phyloP scores from a whole-genome alignment of 2,797 vertebrate species.

The Acridotheres tristis region DNA sequence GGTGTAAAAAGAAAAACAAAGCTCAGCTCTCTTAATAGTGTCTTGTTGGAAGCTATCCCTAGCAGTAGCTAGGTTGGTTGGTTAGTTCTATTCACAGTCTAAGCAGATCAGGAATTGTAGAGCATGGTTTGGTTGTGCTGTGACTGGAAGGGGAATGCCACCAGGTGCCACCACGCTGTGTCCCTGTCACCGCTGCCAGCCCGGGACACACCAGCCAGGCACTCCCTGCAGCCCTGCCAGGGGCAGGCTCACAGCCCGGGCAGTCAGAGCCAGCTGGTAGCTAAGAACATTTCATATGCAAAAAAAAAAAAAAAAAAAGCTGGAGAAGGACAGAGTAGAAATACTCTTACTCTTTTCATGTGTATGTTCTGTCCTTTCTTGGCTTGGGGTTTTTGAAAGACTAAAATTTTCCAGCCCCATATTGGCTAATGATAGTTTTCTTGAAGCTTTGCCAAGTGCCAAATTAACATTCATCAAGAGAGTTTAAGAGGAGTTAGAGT shows the following conservation, averaged over 20 bases:
- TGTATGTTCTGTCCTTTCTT: background rate
- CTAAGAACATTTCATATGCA: background rate
- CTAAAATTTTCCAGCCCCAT: conserved; percentile 19
- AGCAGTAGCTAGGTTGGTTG: background rate
- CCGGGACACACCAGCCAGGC: accelerated
- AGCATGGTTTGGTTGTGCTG: background rate
- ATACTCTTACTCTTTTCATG: background rate
- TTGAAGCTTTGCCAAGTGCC: background rate
- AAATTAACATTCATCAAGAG: conserved; percentile 1
- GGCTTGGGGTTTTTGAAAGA: background rate
- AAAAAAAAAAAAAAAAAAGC: background rate
- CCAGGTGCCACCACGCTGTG: accelerated
- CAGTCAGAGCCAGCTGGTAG: background rate
- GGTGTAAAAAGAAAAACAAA: background rate
- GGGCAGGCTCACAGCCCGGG: background rate
- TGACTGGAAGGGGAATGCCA: background rate
- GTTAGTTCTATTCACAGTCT: background rate
- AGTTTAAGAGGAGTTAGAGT: conserved; percentile 10
- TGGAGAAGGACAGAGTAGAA: background rate
- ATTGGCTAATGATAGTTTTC: conserved; percentile 9
- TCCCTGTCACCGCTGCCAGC: background rate
- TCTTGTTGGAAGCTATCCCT: background rate
- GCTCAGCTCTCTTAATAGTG: background rate
- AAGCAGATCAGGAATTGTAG: background rate
- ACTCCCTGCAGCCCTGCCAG: background rate